Conservation (phyloP, 37 sponge, comb jelly and placozoan genomes). For the Crambe crambe region DNA sequence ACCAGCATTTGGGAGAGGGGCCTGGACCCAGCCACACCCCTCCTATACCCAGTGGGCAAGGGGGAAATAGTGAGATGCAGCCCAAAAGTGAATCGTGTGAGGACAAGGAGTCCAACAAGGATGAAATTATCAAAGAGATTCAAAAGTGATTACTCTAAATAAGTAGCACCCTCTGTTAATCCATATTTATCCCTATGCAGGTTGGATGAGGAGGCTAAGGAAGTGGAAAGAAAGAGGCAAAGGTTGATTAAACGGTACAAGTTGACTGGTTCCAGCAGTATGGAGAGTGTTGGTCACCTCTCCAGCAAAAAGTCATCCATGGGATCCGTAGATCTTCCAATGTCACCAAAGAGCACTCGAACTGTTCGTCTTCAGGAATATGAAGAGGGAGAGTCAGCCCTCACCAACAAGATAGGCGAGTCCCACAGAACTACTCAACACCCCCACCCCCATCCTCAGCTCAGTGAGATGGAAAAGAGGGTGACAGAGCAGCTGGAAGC, state of each 20-base stretch:
- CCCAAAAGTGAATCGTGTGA: background rate
- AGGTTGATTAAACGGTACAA: constrained; percentile 4
- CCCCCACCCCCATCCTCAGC: background rate
- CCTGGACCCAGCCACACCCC: background rate
- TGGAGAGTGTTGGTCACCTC: background rate
- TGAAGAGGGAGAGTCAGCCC: background rate
- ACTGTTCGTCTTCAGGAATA: background rate
- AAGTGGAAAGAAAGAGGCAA: background rate
- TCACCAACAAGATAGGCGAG: background rate
- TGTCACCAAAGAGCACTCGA: background rate
- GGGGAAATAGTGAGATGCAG: background rate
- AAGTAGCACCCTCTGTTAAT: no score
- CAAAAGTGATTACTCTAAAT: no score
- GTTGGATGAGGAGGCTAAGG: constrained; percentile 28
- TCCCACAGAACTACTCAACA: background rate
- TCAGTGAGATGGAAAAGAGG: constrained; percentile 10
- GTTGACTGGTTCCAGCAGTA: constrained; percentile 4
- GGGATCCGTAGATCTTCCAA: background rate
- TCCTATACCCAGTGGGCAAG: no score
- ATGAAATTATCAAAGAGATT: background rate
- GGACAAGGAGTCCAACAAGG: background rate
- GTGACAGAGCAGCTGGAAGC: constrained; percentile 2
- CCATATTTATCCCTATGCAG: no score
- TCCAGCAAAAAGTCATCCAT: constrained; percentile 5
- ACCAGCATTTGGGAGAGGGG: background rate